phyloP scores from a whole-genome alignment of 2,797 vertebrate genomes.

The Microcaecilia unicolor region DNA sequence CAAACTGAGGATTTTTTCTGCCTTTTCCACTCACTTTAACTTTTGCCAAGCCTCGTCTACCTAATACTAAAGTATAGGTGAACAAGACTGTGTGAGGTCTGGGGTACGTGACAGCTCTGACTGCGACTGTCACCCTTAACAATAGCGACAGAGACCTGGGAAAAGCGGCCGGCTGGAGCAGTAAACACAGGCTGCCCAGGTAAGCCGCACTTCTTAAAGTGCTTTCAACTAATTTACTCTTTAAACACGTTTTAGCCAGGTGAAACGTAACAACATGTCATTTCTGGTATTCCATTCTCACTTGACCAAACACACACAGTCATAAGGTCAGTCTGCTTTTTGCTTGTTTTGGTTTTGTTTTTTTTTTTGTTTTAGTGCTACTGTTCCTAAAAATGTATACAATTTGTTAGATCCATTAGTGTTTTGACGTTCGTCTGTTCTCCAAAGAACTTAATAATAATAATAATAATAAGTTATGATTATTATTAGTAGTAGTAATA shows the following conservation, averaged over 20 bases:
- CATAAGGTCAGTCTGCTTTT: too few relatives aligned
- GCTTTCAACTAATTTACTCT: slow-evolving; percentile 7
- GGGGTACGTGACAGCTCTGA: slow-evolving; percentile 37
- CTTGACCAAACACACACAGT: neutral
- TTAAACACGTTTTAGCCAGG: neutral
- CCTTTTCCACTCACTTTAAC: neutral
- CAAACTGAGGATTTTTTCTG: too few relatives aligned
- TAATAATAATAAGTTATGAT: too few relatives aligned
- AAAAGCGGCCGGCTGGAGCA: neutral
- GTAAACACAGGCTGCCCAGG: neutral
- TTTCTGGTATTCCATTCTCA: neutral
- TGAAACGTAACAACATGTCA: slow-evolving; percentile 5
- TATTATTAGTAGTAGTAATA: too few relatives aligned
- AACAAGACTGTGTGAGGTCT: slow-evolving; percentile 22
- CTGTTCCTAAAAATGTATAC: too few relatives aligned
- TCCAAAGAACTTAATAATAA: too few relatives aligned
- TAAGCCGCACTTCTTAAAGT: neutral
- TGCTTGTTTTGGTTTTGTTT: too few relatives aligned
- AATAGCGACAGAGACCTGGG: slow-evolving; percentile 1
- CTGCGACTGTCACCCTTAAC: slow-evolving; percentile 5
- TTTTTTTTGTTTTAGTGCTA: too few relatives aligned
- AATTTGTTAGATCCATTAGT: too few relatives aligned
- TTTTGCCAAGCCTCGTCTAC: neutral
- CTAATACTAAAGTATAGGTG: slow-evolving; percentile 40
- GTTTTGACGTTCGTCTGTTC: too few relatives aligned